Percentiles rank a stretch among this genome's conserved stretches.
These are phyloP conservation scores for Ephydatia muelleri DNA, from an alignment of 37 sponge, comb jelly and placozoan species.

Conservation along the genomic window DNA sequence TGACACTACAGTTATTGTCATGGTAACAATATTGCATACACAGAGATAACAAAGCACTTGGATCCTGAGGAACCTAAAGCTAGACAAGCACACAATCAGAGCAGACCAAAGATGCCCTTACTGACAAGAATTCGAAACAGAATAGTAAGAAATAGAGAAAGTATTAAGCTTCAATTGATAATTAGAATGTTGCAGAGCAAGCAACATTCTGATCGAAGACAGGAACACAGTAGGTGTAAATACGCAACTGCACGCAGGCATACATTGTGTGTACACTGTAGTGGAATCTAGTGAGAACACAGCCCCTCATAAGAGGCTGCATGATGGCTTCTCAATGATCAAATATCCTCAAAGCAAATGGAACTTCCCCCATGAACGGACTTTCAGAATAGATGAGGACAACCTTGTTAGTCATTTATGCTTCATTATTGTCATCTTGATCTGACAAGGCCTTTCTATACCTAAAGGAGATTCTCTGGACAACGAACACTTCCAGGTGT, in stretches of 20 bases:
- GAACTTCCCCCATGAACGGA: conserved; percentile 46
- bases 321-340: conserved; percentile 51
- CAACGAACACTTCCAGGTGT: not conserved
- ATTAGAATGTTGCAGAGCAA: not conserved
- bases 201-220: not conserved
- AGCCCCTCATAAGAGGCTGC: conserved; percentile 9
- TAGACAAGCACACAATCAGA: not conserved
- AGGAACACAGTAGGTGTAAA: not conserved
- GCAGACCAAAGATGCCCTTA: not conserved
- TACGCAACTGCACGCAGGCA: no score
- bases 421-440: not conserved
- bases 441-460: no score
- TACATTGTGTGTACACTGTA: no score
- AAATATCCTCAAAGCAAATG: conserved; percentile 55
- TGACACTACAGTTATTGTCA: not conserved
- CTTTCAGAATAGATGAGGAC: conserved; percentile 55
- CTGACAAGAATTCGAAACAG: not conserved
- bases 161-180: not conserved
- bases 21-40: not conserved
- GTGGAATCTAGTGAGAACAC: not conserved
- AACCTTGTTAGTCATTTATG: conserved; percentile 38
- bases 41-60: not conserved
- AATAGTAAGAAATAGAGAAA: not conserved
- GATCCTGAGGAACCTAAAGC: not conserved
- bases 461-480: not conserved